Evolutionary conservation across 35 echinoderm and acorn worm species (phyloP).

Genomic region (Apostichopus californicus): DNA sequence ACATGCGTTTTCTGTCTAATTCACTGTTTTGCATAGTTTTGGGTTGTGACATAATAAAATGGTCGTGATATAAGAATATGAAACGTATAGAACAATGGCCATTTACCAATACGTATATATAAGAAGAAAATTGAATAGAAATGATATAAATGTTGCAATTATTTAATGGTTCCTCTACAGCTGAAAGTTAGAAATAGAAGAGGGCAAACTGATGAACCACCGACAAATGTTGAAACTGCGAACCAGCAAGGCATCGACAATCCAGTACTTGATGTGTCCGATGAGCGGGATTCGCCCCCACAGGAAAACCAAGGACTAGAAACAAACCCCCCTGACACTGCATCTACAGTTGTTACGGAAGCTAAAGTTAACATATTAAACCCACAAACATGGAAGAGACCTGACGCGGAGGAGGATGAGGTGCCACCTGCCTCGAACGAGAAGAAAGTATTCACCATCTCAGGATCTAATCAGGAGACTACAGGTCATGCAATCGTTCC

Average conservation of each 20-base stretch:
- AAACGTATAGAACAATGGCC: background rate
- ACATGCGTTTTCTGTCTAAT: too few species aligned
- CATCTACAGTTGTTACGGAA: background rate
- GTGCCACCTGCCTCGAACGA: background rate
- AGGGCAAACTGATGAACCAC: background rate
- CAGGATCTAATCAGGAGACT: background rate
- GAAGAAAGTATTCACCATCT: conserved; percentile 32
- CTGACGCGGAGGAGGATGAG: background rate
- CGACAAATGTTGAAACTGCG: background rate
- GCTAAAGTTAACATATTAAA: conserved; percentile 38
- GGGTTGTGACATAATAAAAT: too few species aligned
- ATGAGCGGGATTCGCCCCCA: background rate
- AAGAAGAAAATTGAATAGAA: background rate
- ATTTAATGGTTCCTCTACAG: background rate
- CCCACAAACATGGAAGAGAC: background rate
- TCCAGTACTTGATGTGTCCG: background rate
- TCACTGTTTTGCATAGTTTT: too few species aligned
- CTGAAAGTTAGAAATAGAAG: conserved; percentile 7
- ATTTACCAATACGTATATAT: conserved; percentile 10
- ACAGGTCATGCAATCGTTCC: background rate
- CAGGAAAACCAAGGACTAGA: background rate
- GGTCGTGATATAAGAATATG: too few species aligned
- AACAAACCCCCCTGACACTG: background rate
- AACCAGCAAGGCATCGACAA: conserved; percentile 6
- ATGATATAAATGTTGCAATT: background rate